These are phyloP conservation scores for Alsophila aescularia DNA, from an alignment of 2,888 invertebrate species.

Conservation along the genomic window DNA sequence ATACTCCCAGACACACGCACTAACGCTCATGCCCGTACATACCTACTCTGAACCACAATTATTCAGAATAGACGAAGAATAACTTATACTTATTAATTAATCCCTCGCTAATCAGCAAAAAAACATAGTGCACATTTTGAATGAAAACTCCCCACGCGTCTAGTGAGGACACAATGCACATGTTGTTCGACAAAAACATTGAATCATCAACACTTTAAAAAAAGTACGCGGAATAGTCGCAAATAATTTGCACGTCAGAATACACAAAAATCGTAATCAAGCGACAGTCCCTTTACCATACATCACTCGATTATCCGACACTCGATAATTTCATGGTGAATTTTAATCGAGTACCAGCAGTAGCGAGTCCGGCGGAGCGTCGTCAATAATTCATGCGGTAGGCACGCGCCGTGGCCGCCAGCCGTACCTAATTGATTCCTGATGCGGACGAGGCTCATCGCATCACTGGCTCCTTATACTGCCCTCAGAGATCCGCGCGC, in stretches of 20 bases:
- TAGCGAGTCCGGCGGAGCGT: constrained; percentile 58
- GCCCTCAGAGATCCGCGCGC: constrained; percentile 73
- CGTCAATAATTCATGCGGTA: constrained; percentile 82
- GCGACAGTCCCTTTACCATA: constrained; percentile 16
- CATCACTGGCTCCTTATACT: constrained; percentile 80
- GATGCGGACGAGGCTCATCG: constrained; percentile 78
- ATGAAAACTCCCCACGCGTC: no score
- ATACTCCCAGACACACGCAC: no score
- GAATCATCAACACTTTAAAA: background rate
- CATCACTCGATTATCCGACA: constrained; percentile 39
- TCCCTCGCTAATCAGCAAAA: no score
- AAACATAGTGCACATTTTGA: no score
- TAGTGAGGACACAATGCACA: no score
- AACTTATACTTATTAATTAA: no score
- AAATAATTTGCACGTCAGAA: constrained; percentile 1
- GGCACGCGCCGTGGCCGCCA: constrained; percentile 77
- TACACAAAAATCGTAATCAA: constrained; percentile 5
- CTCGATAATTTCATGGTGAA: constrained; percentile 31
- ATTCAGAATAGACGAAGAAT: no score
- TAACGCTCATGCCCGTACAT: no score
- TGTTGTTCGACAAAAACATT: no score
- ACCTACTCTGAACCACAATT: no score
- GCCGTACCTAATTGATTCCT: constrained; percentile 83
- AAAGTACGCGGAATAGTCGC: background rate
- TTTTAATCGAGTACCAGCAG: constrained; percentile 58